These are phyloP conservation scores for Andrena bicolor DNA, from an alignment of 2,888 invertebrate genomes.

Conservation along the genomic window DNA sequence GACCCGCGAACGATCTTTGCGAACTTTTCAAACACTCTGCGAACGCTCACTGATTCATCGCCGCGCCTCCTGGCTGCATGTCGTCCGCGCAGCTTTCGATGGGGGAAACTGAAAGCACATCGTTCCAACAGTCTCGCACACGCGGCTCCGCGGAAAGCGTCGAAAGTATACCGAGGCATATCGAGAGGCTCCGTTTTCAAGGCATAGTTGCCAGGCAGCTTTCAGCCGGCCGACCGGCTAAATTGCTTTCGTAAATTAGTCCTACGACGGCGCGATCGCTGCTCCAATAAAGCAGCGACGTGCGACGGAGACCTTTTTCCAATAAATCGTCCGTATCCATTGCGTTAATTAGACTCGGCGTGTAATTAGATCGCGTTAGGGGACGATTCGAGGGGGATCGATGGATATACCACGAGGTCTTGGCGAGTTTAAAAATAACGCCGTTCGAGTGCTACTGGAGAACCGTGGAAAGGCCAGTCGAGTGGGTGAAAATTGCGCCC, in stretches of 20 bases:
- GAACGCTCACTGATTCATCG: conserved; percentile 21
- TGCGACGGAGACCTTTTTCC: conserved; percentile 35
- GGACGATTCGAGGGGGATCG: neutral
- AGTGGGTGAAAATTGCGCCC: conserved; percentile 53
- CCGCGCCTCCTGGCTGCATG: neutral
- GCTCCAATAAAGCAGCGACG: conserved; percentile 56
- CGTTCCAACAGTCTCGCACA: neutral
- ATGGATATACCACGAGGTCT: neutral
- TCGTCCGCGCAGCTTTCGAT: conserved; percentile 24
- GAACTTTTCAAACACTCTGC: neutral
- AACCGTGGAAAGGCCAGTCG: conserved; percentile 3
- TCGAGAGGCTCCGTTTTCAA: conserved; percentile 32
- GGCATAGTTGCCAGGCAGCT: conserved; percentile 27
- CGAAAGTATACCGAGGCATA: conserved; percentile 55
- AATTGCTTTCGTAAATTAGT: conserved; percentile 59
- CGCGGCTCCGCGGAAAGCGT: conserved; percentile 17
- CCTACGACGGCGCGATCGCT: conserved; percentile 38
- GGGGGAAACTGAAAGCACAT: conserved; percentile 51
- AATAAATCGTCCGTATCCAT: conserved; percentile 26
- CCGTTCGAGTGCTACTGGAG: neutral
- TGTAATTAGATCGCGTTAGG: neutral
- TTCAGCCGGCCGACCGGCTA: neutral
- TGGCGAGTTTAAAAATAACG: conserved; percentile 12
- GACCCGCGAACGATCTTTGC: neutral
- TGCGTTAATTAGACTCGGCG: neutral